These are phyloP conservation scores for Pachliopta kotzebuea DNA, from an alignment of 2,888 invertebrate genomes.

Conservation along the genomic window DNA sequence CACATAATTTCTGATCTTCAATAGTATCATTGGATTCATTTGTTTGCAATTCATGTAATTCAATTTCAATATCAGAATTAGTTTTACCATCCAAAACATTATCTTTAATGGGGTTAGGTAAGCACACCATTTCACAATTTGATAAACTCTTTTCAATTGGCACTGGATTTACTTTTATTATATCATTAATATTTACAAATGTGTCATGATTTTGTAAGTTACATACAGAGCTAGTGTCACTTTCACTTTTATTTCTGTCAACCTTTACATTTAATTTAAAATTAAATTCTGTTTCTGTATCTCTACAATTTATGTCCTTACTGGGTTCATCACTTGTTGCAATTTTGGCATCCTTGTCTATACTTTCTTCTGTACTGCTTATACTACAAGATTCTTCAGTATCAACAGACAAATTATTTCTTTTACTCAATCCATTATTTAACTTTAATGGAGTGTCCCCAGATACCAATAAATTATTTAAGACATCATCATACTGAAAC, in stretches of 20 bases:
- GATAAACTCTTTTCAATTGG: constrained; percentile 12
- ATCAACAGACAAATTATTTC: not conserved
- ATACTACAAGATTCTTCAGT: constrained; percentile 2
- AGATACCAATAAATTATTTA: not conserved
- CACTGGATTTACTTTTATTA: not conserved
- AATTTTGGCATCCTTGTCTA: not conserved
- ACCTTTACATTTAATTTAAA: not conserved
- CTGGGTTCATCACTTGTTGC: not conserved
- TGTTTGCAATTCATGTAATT: not conserved
- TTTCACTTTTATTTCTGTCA: not conserved
- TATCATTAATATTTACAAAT: constrained; percentile 4
- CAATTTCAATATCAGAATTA: not conserved
- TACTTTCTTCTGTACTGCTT: not conserved
- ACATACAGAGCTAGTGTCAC: not conserved
- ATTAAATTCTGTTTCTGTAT: not conserved
- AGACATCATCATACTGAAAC: constrained; percentile 1
- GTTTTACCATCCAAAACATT: not conserved
- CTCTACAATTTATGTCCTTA: not conserved
- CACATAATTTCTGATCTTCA: not conserved
- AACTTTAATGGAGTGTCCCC: not conserved
- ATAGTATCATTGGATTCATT: not conserved
- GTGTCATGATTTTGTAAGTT: constrained; percentile 5
- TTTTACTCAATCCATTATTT: not conserved
- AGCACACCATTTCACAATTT: constrained; percentile 12
- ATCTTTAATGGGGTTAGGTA: constrained; percentile 9